Conservation (phyloP, 2,113 vertebrate genomes). For the Daboia siamensis region DNA sequence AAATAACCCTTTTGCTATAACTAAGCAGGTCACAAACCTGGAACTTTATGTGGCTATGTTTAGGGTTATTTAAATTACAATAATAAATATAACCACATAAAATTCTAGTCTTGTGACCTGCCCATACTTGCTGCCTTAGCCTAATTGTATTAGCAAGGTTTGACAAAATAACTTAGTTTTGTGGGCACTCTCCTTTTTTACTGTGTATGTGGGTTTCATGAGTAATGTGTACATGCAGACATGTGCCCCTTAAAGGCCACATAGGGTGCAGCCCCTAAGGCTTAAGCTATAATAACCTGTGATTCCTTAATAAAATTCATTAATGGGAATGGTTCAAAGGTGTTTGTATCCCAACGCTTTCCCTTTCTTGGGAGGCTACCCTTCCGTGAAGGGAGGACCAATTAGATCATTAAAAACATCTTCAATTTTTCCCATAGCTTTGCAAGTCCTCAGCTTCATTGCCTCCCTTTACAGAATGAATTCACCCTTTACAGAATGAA, state of each 20-base stretch:
- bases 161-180: background rate
- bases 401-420: background rate
- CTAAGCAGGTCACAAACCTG: background rate
- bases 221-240: background rate
- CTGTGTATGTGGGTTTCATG: background rate
- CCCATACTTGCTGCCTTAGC: background rate
- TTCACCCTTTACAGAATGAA: background rate
- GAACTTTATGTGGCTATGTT: background rate
- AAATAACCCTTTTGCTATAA: background rate
- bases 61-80: background rate
- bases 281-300: background rate
- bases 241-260: background rate
- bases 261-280: background rate
- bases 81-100: background rate
- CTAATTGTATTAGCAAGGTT: background rate
- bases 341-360: background rate
- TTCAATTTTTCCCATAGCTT: background rate
- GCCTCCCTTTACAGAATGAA: background rate
- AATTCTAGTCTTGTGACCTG: background rate
- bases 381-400: background rate
- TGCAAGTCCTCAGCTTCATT: background rate
- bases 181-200: background rate
- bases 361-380: background rate
- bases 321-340: background rate
- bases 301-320: background rate